phyloP scores from a whole-genome alignment of 1,140 invertebrate species.

The Heliothis subflexa region DNA sequence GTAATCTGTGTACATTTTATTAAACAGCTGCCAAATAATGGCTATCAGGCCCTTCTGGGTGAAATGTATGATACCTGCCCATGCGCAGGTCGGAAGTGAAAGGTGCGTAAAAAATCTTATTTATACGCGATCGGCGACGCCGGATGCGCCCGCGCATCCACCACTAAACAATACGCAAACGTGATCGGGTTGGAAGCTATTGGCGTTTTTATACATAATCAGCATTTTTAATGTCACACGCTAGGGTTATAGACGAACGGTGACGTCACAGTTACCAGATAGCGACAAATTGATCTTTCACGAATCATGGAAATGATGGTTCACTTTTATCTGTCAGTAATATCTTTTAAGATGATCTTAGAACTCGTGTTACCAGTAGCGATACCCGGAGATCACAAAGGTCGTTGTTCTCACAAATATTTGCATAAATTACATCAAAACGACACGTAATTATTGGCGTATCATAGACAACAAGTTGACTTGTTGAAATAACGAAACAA shows the following conservation, averaged over 20 bases:
- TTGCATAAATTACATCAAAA: slow-evolving; percentile 71
- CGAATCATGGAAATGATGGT: neutral
- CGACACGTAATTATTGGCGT: slow-evolving; percentile 58
- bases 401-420: slow-evolving; percentile 76
- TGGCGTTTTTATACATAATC: slow-evolving; percentile 45
- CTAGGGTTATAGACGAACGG: slow-evolving; percentile 19
- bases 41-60: slow-evolving; percentile 56
- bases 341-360: neutral
- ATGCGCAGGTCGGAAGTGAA: slow-evolving; percentile 76
- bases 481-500: slow-evolving; percentile 35
- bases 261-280: neutral
- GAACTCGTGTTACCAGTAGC: slow-evolving; percentile 34
- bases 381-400: slow-evolving; percentile 63
- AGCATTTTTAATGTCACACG: slow-evolving; percentile 52
- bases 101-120: slow-evolving; percentile 74
- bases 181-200: slow-evolving; percentile 55
- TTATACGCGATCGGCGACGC: slow-evolving; percentile 58
- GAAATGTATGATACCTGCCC: slow-evolving; percentile 68
- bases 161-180: slow-evolving; percentile 58
- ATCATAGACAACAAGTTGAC: slow-evolving; percentile 52
- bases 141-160: slow-evolving; percentile 56
- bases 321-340: slow-evolving; percentile 3
- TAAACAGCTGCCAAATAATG: slow-evolving; percentile 66
- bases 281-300: neutral
- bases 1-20: slow-evolving; percentile 50